Conservation (phyloP, 2,888 invertebrate species). For the Hemicrepidius hirtus region DNA sequence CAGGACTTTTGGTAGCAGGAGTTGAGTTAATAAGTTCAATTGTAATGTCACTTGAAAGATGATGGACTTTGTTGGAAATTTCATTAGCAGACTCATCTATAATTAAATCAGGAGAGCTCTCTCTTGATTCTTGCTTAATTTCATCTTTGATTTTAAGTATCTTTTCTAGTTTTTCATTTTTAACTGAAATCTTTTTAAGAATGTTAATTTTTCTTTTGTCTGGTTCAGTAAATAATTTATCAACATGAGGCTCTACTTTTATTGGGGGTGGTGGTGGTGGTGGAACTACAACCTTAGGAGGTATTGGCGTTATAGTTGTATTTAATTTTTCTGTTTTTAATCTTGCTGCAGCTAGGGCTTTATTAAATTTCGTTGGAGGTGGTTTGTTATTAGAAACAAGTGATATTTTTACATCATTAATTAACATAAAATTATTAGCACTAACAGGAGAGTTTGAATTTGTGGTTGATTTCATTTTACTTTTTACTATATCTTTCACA, state of each 20-base stretch:
- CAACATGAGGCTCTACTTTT: conserved; percentile 58
- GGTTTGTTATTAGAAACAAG: conserved; percentile 41
- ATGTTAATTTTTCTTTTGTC: conserved; percentile 91
- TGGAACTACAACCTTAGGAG: conserved; percentile 58
- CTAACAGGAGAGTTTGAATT: conserved; percentile 33
- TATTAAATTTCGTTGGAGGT: conserved; percentile 62
- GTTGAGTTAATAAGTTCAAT: conserved; percentile 72
- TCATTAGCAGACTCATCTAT: conserved; percentile 69
- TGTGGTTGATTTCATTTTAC: conserved; percentile 67
- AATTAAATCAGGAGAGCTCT: conserved; percentile 70
- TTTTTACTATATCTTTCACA: conserved; percentile 73
- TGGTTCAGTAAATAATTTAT: conserved; percentile 84
- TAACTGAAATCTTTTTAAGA: conserved; percentile 89
- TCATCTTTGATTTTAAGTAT: conserved; percentile 69
- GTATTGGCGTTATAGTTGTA: conserved; percentile 70
- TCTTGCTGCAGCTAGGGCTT: conserved; percentile 68
- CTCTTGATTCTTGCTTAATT: conserved; percentile 66
- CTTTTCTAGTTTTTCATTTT: conserved; percentile 77
- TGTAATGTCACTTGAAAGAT: conserved; percentile 74
- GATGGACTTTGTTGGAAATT: conserved; percentile 63
- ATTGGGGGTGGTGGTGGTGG: conserved; percentile 56
- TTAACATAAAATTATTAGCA: conserved; percentile 50
- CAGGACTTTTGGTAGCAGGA: conserved; percentile 64
- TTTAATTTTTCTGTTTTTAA: conserved; percentile 70
- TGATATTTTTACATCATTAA: conserved; percentile 53